Evolutionary conservation across 2,113 vertebrate genomes (phyloP).

Genomic region (Antechinus stuartii): DNA sequence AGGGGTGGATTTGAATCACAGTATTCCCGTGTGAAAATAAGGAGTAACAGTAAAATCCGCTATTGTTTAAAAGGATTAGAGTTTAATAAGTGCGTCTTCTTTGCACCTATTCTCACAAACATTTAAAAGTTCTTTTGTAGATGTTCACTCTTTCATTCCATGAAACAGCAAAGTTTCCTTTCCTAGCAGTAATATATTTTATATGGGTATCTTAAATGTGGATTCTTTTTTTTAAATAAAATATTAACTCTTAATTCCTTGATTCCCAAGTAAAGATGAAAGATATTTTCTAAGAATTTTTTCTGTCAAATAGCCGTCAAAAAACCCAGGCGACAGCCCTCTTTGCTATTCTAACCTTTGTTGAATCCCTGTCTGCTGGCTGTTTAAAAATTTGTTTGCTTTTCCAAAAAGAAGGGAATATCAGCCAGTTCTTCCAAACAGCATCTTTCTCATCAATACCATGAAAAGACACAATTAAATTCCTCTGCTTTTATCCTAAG

Average conservation of each 20-base stretch:
- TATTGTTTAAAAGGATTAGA: slow-evolving; percentile 65
- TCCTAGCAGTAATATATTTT: slow-evolving; percentile 22
- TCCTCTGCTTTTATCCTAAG: slow-evolving; percentile 60
- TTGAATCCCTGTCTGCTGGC: slow-evolving; percentile 1
- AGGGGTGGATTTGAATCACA: slow-evolving; percentile 57
- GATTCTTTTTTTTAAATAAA: slow-evolving; percentile 15
- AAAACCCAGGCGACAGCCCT: background rate
- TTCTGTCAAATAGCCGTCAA: slow-evolving; percentile 3
- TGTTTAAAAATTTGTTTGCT: slow-evolving; percentile 47
- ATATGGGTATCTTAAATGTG: background rate
- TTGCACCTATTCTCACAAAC: slow-evolving; percentile 59
- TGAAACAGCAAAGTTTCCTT: background rate
- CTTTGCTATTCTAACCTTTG: slow-evolving; percentile 24
- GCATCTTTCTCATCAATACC: slow-evolving; percentile 30
- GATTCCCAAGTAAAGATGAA: slow-evolving; percentile 62
- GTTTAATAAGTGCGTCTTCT: slow-evolving; percentile 60
- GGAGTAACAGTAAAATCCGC: slow-evolving; percentile 66
- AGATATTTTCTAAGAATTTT: slow-evolving; percentile 32
- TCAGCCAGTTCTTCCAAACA: slow-evolving; percentile 35
- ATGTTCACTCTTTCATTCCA: slow-evolving; percentile 19
- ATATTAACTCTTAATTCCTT: slow-evolving; percentile 21
- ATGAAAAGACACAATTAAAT: slow-evolving; percentile 50
- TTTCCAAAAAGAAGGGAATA: slow-evolving; percentile 50
- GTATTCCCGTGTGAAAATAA: slow-evolving; percentile 63
- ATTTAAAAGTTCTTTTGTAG: slow-evolving; percentile 1